Base-by-base conservation (phyloP, 2,888 invertebrate genomes). In the Cerastoderma edule region DNA sequence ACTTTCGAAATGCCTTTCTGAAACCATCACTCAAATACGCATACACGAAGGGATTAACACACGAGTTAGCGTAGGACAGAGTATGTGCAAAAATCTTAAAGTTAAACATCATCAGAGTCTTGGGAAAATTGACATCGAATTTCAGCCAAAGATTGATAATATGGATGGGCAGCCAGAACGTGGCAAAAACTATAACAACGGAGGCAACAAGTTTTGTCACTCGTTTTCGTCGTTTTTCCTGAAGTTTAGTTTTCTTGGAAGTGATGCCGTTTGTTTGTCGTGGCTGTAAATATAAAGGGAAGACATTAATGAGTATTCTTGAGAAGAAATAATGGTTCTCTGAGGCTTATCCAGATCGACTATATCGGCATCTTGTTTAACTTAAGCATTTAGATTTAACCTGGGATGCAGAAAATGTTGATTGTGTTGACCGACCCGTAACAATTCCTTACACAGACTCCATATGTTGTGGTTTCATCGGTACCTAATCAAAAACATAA, bases 31-130 rank as follows among this genome's bases (percentile, higher is more conserved):
- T 89, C 50, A 90, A 80, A 77, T 89, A 90, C 27, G 89, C 88
- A 78, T 91, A 91, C 27, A 91, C 89, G 46, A 90, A 88, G 3
- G 91, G 91, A 72, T 91, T 91, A 28, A 91, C 88, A 79, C 89
- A 89, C 6, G 89, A 89, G 77, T 88, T 90, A 56, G 88, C 87
- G 79, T 89, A 91, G 2, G 90, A 90, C 50, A 91, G 75, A 4
- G 89, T 89, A 72, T 90, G 89, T 24, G 88, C 87, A 48, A 89
- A 77, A 39, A 88, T 80, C 75, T 87, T 89, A 44, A 88, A 80
- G 28, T 78, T 73, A 67, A 85, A 89, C 74, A 85, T 75, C 4
- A 74, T 54, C 0, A 65, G 30, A 0, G 86, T 87, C 69, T 64
- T 80, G 0, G 90, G 89, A 75, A 90, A 88, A 57, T 82, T 63